These are phyloP conservation scores for Phrynocephalus versicolor DNA, from an alignment of 2,113 vertebrate genomes.

Conservation along the genomic window DNA sequence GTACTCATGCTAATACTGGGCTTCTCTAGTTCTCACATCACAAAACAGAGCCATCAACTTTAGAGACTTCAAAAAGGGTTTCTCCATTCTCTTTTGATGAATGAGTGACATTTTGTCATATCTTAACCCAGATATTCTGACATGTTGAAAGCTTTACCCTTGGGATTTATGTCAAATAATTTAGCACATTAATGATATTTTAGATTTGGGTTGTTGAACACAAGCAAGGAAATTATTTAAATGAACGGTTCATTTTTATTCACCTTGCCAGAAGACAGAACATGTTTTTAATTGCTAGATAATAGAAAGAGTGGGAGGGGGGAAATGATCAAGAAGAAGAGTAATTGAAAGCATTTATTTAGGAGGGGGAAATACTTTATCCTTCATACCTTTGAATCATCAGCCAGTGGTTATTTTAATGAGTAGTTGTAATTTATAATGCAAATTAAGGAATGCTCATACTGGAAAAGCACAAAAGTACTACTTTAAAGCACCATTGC, in stretches of 20 bases:
- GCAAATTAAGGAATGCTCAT: not conserved
- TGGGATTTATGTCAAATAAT: constrained; percentile 75
- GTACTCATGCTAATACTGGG: not conserved
- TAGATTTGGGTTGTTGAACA: constrained; percentile 72
- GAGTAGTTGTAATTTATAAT: constrained; percentile 3
- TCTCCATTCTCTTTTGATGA: constrained; percentile 49
- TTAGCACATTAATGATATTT: constrained; percentile 76
- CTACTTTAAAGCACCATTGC: not conserved
- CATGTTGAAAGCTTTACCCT: constrained; percentile 63
- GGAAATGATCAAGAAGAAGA: constrained; percentile 45
- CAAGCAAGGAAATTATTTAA: constrained; percentile 74
- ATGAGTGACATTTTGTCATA: constrained; percentile 36
- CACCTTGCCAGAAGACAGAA: constrained; percentile 71
- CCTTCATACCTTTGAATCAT: not conserved
- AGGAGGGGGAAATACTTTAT: constrained; percentile 30
- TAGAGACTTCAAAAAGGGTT: constrained; percentile 22
- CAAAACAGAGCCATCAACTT: not conserved
- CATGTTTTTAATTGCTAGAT: constrained; percentile 63
- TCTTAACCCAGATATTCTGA: constrained; percentile 61
- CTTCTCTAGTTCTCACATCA: not conserved
- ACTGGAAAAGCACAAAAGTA: not conserved
- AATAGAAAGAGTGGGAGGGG: constrained; percentile 42
- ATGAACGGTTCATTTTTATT: constrained; percentile 79
- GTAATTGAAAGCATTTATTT: constrained; percentile 49
- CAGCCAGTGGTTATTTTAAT: constrained; percentile 9